A percentile compares a stretch with the other conserved stretches of the same genome.
Conservation (phyloP, 2,113 vertebrate genomes). For the rat (Rattus norvegicus) region GRCr8 NC_086024.1:77078001-77078500, state of each 20-base stretch:
- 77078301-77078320: not conserved
- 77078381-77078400: not conserved
- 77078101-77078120: not conserved
- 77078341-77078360: not conserved
- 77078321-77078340: not conserved
- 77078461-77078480: conserved; percentile 9
- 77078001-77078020: conserved; percentile 30
- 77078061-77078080: not conserved
- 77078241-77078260: not conserved
- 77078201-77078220: not conserved
- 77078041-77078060: not conserved
- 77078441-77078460: not conserved
- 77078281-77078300: not conserved
- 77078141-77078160: not conserved
- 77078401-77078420: not conserved
- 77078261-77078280: not conserved
- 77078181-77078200: not conserved
- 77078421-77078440: not conserved
- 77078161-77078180: not conserved
- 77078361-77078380: not conserved
- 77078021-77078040: not conserved
- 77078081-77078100: not conserved
- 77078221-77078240: not conserved
- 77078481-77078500: not conserved
- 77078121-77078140: not conserved